Evolutionary conservation across 1,140 invertebrate genomes (phyloP), one percentile per base, ranked within the genome.

Genomic region (Venustaconcha ellipsiformis): DNA sequence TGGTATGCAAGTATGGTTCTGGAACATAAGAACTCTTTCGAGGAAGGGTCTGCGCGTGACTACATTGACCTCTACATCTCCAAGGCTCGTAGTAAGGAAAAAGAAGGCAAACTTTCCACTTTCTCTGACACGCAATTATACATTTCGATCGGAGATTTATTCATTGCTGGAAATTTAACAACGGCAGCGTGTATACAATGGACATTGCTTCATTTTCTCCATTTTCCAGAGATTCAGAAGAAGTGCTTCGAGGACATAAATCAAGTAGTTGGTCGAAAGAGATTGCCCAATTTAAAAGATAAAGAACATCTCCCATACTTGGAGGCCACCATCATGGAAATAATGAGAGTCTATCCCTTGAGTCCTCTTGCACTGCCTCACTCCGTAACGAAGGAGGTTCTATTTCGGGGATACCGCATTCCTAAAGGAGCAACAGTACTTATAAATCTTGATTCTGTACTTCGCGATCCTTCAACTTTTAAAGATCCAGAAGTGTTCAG

Each of bases 161-260:
- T 96, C 83, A 95, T 96, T 1, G 96, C 96, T 48, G 96, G 96
- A 1, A 92, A 95, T n/a, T 97, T 98, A 86, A 98, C 96, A 0
- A 95, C 96, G 0, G 89, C 96, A 56, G 93, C 94, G 0, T 95
- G 96, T 0, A 87, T 98, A 11, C 92, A 94, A 26, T 99, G 97
- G 97, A 94, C 95, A 80, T 89, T 97, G 20, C 89, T 98, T 4
- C 94, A 94, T 80, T 93, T 98, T 48, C 37, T 48, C 37, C 37
- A 48, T 48, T 48, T 48, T 48, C 37, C 37, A 48, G 90, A 94
- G 6, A 92, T 94, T 0, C 95, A 96, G 86, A 91, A 90, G 56
- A 93, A 93, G 14, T 94, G 97, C 0, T 95, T 96, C 88, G 94
- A 96, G 70, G 96, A 98, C 88, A 90, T 99, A 20, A 96, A 97